Percentiles rank a stretch among this genome's conserved stretches.
These are phyloP conservation scores for Poicephalus gulielmi DNA, from an alignment of 2,113 vertebrate species.

Conservation along the genomic window DNA sequence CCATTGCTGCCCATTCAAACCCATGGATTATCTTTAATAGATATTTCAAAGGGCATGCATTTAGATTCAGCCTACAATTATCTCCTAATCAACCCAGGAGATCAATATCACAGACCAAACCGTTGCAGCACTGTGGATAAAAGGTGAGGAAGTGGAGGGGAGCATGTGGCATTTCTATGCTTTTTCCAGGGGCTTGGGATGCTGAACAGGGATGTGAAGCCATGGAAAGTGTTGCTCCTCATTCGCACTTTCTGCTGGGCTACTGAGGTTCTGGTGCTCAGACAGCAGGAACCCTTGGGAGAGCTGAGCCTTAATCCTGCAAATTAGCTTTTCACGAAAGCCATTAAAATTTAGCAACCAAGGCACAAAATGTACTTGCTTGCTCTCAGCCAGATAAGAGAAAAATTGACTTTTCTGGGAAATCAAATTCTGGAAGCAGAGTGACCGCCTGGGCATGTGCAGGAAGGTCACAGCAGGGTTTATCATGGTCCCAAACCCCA, in stretches of 20 bases:
- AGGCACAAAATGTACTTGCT: constrained; percentile 22
- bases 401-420: constrained; percentile 27
- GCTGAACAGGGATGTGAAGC: not conserved
- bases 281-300: not conserved
- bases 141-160: not conserved
- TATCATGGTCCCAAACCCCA: not conserved
- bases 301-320: constrained; percentile 40
- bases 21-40: not conserved
- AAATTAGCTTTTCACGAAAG: constrained; percentile 46
- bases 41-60: not conserved
- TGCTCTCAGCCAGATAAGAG: constrained; percentile 32
- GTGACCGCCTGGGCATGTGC: fast-evolving
- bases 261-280: not conserved
- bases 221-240: not conserved
- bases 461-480: not conserved
- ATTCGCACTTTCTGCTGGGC: not conserved
- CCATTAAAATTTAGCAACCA: constrained; percentile 47
- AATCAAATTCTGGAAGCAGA: not conserved
- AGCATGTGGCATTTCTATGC: not conserved
- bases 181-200: not conserved
- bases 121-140: not conserved
- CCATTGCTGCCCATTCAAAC: fast-evolving
- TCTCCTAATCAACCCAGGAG: constrained; percentile 32
- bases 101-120: constrained; percentile 44
- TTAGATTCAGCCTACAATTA: constrained; percentile 46